phyloP scores from a whole-genome alignment of 2,888 invertebrate genomes.

The Gerris lacustris region DNA sequence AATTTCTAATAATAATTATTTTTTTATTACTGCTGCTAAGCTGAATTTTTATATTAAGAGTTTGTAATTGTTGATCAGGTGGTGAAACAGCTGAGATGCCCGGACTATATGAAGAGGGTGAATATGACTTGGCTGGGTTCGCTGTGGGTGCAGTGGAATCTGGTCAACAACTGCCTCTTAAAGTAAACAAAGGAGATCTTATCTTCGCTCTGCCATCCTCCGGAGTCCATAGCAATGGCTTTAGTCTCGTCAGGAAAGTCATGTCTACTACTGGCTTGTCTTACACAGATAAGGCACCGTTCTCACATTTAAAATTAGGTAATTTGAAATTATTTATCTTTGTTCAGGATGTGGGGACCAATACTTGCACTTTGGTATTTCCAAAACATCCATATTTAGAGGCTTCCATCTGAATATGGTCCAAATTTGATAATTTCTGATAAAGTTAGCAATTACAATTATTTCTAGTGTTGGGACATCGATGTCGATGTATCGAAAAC shows the following conservation, averaged over 20 bases:
- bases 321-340: background rate
- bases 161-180: constrained; percentile 54
- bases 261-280: constrained; percentile 52
- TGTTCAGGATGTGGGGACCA: background rate
- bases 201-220: constrained; percentile 77
- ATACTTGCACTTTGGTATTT: constrained; percentile 9
- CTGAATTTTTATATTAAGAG: background rate
- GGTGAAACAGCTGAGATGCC: constrained; percentile 99
- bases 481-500: too few relatives aligned
- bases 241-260: constrained; percentile 72
- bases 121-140: constrained; percentile 94
- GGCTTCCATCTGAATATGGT: background rate
- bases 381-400: background rate
- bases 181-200: constrained; percentile 61
- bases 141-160: constrained; percentile 86
- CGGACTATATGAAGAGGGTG: constrained; percentile 71
- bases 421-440: background rate
- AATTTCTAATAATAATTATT: too few relatives aligned
- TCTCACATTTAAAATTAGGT: constrained; percentile 62
- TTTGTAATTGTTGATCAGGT: constrained; percentile 41
- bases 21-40: too few relatives aligned
- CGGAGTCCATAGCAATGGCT: constrained; percentile 91
- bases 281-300: constrained; percentile 56
- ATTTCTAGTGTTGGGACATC: too few relatives aligned
- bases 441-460: too few relatives aligned